Evolutionary conservation across 2,113 vertebrate genomes (phyloP), one percentile per base, ranked within the genome.

Genomic region (Megaptera novaeangliae): DNA sequence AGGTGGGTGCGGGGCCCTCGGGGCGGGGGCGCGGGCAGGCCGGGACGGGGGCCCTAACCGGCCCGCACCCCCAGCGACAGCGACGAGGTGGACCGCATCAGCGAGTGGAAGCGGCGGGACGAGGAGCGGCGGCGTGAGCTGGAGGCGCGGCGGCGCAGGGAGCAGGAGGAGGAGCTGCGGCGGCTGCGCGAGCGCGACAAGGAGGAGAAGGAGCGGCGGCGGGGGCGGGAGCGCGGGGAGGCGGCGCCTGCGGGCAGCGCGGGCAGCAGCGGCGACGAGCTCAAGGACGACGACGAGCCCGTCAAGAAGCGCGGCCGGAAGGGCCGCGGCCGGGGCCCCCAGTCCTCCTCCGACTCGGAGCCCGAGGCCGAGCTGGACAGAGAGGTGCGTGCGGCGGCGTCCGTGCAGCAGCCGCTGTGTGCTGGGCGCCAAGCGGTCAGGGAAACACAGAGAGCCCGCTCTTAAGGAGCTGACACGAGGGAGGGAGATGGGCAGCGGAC

Each of bases 21-120:
- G 23, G 34, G 8, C 52, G 1, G 15, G 57, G 3, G 25, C 49
- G 25, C 12, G 5, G 69, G n/a, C 3, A 5, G 55, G 55, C 55
- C 55, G 27, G 61, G 27, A 29, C 27, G 4, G 61, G 27, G 13
- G 29, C 34, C 36, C 72, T 34, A 2, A 75, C 36, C 0, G 2
- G 66, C 80, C 64, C 0, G 1, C 2, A 0, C 46, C 3, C 0
- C 0, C 97, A 98, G 98, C 0, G 97, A 97, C 91, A 99, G 99
- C 0, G 99, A 99, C 6, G 99, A 99, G 6, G 98, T 99, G 9
- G 99, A 99, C 98, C 99, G 99, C 82, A 99, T 99, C 98, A 99
- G 99, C 0, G 99, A 99, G 87, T 99, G 99, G 99, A 99, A 99
- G 98, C 99, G 99, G 86, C 96, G 99, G 3, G 99, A 99, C 0